Conservation (phyloP, 2,797 vertebrate species). For the Serranus cabrilla region DNA sequence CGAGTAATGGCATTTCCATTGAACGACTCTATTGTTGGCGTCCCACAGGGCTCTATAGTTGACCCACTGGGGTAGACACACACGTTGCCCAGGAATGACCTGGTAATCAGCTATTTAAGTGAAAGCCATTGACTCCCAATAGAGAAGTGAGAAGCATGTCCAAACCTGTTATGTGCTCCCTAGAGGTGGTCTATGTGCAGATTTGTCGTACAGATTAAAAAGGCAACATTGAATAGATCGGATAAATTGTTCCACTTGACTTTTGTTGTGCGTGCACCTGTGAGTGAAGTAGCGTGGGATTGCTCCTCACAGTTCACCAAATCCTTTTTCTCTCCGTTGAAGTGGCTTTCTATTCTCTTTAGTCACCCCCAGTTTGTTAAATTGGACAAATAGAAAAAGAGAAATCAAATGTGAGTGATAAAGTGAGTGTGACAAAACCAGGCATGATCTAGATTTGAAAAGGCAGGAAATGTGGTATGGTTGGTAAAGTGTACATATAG, state of each 20-base stretch:
- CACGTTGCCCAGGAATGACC: constrained; percentile 96
- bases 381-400: constrained; percentile 63
- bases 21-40: constrained; percentile 80
- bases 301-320: constrained; percentile 80
- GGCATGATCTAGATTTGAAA: constrained; percentile 35
- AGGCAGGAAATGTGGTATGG: constrained; percentile 29
- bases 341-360: constrained; percentile 73
- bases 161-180: constrained; percentile 93
- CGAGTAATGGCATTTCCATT: constrained; percentile 81
- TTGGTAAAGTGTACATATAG: constrained; percentile 23
- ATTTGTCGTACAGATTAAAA: constrained; percentile 93
- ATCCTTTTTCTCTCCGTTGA: constrained; percentile 66
- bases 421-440: constrained; percentile 62
- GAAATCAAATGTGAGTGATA: constrained; percentile 55
- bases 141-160: constrained; percentile 94
- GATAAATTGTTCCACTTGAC: constrained; percentile 85
- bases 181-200: constrained; percentile 93
- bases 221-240: constrained; percentile 89
- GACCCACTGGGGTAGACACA: constrained; percentile 87
- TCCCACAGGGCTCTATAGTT: constrained; percentile 80
- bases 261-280: constrained; percentile 87
- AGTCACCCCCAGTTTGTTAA: constrained; percentile 82
- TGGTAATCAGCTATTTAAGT: constrained; percentile 98
- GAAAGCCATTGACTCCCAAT: constrained; percentile 92
- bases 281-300: constrained; percentile 85